Percentiles rank a stretch among this genome's conserved stretches.
Conservation (phyloP, 2,113 vertebrate genomes). For the Melanocharis versteri region DNA sequence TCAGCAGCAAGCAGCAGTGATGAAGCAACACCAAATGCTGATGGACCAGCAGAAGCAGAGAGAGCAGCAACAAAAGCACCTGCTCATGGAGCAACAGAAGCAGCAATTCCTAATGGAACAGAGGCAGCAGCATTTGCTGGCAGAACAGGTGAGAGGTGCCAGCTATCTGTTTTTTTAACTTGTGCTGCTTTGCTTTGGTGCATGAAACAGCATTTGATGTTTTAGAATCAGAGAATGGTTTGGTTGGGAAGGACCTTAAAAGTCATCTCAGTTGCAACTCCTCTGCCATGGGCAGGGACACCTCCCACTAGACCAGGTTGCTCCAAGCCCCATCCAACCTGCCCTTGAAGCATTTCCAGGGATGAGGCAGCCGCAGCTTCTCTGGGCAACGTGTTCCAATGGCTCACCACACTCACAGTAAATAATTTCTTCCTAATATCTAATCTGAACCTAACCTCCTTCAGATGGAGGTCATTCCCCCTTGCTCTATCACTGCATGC, state of each 20-base stretch:
- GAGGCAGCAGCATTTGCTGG: constrained; percentile 86
- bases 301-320: neutral
- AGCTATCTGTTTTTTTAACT: neutral
- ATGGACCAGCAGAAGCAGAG: constrained; percentile 84
- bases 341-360: neutral
- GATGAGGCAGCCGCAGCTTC: neutral
- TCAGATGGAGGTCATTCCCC: neutral
- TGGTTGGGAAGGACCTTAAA: neutral
- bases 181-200: neutral
- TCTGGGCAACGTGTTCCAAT: neutral
- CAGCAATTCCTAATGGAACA: constrained; percentile 82
- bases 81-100: constrained; percentile 75
- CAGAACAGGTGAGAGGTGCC: constrained; percentile 82
- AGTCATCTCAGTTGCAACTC: neutral
- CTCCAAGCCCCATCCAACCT: neutral
- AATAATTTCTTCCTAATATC: neutral
- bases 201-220: neutral
- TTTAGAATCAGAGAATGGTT: neutral
- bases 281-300: neutral
- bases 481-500: neutral
- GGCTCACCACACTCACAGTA: neutral
- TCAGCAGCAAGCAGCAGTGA: constrained; percentile 82
- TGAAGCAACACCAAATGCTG: constrained; percentile 85
- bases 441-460: neutral
- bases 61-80: constrained; percentile 77